phyloP scores from a whole-genome alignment of 1,140 invertebrate species.

The Pseudoatta argentina region DNA sequence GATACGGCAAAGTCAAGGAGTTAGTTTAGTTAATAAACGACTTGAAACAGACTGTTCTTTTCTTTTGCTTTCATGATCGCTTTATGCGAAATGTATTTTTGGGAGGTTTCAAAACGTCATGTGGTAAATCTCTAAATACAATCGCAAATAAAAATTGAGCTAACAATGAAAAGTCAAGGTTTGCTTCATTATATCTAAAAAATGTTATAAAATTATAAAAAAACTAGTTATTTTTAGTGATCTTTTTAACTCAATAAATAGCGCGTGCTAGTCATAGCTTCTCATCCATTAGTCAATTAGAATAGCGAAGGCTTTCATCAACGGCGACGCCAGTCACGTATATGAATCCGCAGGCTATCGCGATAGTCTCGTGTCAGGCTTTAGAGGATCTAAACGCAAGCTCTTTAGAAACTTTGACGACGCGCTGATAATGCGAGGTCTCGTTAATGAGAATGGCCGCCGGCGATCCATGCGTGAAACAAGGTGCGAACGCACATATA shows the following conservation, averaged over 20 bases:
- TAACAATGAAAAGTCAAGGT: neutral
- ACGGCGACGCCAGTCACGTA: neutral
- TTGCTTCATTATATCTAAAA: neutral
- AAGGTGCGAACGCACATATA: slow-evolving; percentile 57
- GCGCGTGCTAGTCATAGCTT: neutral
- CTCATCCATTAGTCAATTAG: slow-evolving; percentile 27
- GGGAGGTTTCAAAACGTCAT: neutral
- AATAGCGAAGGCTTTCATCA: slow-evolving; percentile 19
- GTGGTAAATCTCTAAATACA: neutral
- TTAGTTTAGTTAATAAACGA: neutral
- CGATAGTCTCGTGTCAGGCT: neutral
- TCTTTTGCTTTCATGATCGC: neutral
- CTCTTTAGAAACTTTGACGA: neutral
- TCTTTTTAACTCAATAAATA: neutral
- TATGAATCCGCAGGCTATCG: slow-evolving; percentile 19
- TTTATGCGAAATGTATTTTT: neutral
- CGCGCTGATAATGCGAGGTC: slow-evolving; percentile 40
- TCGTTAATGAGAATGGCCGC: slow-evolving; percentile 49
- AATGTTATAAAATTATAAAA: neutral
- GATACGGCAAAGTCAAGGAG: neutral
- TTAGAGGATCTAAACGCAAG: slow-evolving; percentile 12
- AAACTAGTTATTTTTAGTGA: neutral
- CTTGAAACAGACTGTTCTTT: neutral
- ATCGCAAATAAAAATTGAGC: neutral
- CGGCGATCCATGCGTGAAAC: slow-evolving; percentile 22